Percentiles rank a stretch among this genome's conserved stretches.
phyloP scores from a whole-genome alignment of 2,113 vertebrate species.

The Cepphus grylle region DNA sequence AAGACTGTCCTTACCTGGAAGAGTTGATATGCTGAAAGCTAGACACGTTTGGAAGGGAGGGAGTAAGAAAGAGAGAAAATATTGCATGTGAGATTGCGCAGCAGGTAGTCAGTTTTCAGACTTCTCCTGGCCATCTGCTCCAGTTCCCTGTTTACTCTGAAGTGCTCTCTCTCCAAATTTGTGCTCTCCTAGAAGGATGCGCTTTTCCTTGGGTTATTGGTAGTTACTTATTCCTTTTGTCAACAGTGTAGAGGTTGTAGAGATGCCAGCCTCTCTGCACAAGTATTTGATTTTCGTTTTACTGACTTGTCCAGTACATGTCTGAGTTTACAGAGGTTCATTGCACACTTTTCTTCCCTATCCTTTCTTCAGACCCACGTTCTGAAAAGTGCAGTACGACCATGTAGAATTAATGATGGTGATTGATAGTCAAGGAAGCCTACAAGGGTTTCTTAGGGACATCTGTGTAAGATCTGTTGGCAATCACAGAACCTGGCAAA shows the following conservation, averaged over 20 bases:
- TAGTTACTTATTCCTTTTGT: background rate
- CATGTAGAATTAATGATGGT: background rate
- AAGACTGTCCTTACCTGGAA: background rate
- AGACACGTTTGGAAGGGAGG: background rate
- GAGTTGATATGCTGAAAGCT: background rate
- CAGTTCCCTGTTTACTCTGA: background rate
- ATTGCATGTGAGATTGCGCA: background rate
- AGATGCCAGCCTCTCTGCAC: background rate
- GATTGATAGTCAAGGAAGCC: background rate
- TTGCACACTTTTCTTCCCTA: background rate
- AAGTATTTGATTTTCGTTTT: background rate
- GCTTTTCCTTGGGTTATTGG: background rate
- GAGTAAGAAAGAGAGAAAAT: background rate
- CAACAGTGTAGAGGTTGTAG: background rate
- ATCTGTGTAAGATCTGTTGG: background rate
- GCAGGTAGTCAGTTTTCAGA: background rate
- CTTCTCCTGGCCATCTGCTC: background rate
- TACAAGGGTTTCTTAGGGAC: background rate
- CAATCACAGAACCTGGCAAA: background rate
- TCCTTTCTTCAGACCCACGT: background rate
- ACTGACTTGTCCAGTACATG: background rate
- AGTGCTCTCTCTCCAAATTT: background rate
- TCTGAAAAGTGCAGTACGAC: background rate
- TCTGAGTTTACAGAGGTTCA: background rate
- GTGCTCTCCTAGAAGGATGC: background rate